Evolutionary conservation across 64 coral and sea anemone species (phyloP), one percentile per base, ranked within the genome.

Genomic region (Catalaphyllia jardinei): DNA sequence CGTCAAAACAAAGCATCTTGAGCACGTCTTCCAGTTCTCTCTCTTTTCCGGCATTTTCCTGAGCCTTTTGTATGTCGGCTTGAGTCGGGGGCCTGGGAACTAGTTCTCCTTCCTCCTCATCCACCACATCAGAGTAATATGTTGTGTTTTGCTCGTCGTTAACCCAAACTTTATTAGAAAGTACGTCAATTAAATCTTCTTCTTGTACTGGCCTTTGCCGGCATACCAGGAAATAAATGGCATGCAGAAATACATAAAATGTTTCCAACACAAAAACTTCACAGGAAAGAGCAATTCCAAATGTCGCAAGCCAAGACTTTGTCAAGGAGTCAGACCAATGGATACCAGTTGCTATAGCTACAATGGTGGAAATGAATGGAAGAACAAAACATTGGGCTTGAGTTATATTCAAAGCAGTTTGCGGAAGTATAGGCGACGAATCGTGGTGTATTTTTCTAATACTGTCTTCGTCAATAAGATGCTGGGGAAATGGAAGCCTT

Each of bases 21-120:
- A 93, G 19, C 4, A 93, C 92, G 62, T 93, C 86, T 27, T 93
- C 92, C 52, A 93, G 61, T 77, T 93, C 75, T 4, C 92, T 54
- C 14, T 88, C 78, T 29, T 73, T 71, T 25, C 86, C 86, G 11
- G 92, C 92, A 8, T 80, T 64, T 77, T 89, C 67, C 25, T 62
- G 86, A 17, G 86, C 92, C 60, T 71, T 74, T 24, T 55, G 75
- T 16, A 88, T 74, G 25, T 93, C 86, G 13, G 83, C 64, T 39
- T 33, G 33, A 2, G 30, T 80, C 11, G 92, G 92, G 29, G 92
- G 86, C 29, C 55, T 71, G 67, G 92, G 92, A 83, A 91, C 59
- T 67, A 54, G 30, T 15, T 80, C 50, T 12, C 6, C 16, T 16
- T 60, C 72, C 15, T 74, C 35, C 59, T 71, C 71, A 25, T 82